phyloP scores from a whole-genome alignment of 2,888 invertebrate genomes.

The Odontocerum albicorne region DNA sequence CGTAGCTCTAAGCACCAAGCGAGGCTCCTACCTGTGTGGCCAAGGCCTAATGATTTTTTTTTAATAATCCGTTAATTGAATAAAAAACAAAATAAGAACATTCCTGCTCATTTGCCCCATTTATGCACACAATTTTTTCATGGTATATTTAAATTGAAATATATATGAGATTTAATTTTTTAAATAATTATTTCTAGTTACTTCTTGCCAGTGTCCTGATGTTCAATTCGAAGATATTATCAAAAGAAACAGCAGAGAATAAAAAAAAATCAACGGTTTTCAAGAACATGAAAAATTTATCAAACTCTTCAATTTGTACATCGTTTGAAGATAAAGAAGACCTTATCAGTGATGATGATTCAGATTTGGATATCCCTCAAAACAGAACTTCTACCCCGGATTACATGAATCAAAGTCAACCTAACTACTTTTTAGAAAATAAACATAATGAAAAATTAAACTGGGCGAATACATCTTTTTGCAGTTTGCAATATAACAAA shows the following conservation, averaged over 20 bases:
- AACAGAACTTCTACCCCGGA: constrained; percentile 22
- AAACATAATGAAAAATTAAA: neutral
- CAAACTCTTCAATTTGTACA: constrained; percentile 14
- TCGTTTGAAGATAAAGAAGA: constrained; percentile 14
- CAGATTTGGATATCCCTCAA: constrained; percentile 21
- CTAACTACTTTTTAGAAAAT: neutral
- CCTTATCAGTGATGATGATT: constrained; percentile 24
- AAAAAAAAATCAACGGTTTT: constrained; percentile 2
- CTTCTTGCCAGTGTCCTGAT: constrained; percentile 12
- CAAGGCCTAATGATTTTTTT: no score
- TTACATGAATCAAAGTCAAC: no score
- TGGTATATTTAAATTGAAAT: no score
- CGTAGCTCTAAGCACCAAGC: no score
- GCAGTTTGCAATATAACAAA: constrained; percentile 3
- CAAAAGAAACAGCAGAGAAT: constrained; percentile 1
- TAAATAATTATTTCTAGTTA: constrained; percentile 23
- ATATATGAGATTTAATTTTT: no score
- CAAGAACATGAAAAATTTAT: constrained; percentile 32
- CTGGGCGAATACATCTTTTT: neutral
- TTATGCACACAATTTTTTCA: no score
- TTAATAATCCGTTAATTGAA: no score
- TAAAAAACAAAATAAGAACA: no score
- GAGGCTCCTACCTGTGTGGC: no score
- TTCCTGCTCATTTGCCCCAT: no score
- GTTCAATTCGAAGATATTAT: constrained; percentile 1